Percentiles rank a stretch among this genome's conserved stretches.
Conservation (phyloP, 2,888 invertebrate genomes). For the Sipunculus nudus region DNA sequence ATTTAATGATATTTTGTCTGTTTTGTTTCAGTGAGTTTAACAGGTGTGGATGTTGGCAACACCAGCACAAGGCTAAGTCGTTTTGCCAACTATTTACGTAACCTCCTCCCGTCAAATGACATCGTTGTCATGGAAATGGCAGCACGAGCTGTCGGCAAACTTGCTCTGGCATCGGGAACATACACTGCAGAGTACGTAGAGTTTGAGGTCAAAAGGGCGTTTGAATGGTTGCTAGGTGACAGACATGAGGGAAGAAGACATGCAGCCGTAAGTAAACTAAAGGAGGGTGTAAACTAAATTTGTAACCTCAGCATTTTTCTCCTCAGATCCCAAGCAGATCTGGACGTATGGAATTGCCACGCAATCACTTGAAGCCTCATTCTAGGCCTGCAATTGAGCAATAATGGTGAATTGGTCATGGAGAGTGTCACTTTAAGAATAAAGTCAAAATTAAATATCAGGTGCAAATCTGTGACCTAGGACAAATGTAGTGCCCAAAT, state of each 20-base stretch:
- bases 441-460: too few species aligned
- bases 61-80: conserved; percentile 88
- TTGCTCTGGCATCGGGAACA: conserved; percentile 84
- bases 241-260: conserved; percentile 90
- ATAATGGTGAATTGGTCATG: too few species aligned
- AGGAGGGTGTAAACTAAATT: too few species aligned
- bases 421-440: too few species aligned
- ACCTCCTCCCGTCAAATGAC: conserved; percentile 88
- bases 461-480: too few species aligned
- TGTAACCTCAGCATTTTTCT: too few species aligned
- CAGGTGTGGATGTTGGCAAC: conserved; percentile 92
- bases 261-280: conserved; percentile 77
- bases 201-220: conserved; percentile 92
- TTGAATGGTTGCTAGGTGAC: conserved; percentile 88
- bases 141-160: conserved; percentile 91
- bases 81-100: conserved; percentile 91
- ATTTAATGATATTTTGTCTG: too few species aligned
- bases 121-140: conserved; percentile 94
- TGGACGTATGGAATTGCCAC: too few species aligned
- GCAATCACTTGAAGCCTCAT: too few species aligned
- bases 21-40: conserved; percentile 81
- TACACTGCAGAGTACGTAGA: conserved; percentile 98
- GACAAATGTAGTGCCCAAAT: too few species aligned
- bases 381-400: too few species aligned
- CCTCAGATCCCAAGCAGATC: too few species aligned